phyloP scores from a whole-genome alignment of 2,888 invertebrate species.

The Cantharis lateralis region DNA sequence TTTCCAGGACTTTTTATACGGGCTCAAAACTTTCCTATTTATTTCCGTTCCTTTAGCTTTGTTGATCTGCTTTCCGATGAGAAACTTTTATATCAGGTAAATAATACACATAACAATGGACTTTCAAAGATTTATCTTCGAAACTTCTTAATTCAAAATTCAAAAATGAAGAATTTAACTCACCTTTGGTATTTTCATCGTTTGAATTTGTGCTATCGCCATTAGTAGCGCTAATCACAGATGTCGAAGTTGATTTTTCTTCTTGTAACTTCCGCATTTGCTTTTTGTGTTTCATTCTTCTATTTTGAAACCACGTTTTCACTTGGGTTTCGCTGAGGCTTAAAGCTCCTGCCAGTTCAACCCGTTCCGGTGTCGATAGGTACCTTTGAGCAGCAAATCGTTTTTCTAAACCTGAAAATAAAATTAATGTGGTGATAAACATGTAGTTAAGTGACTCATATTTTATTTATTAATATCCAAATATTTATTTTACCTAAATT shows the following conservation, averaged over 20 bases:
- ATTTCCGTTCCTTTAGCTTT: too few relatives aligned
- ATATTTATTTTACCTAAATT: too few relatives aligned
- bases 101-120: too few relatives aligned
- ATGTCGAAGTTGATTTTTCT: conserved; percentile 44
- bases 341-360: conserved; percentile 90
- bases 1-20: too few relatives aligned
- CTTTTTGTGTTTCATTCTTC: conserved; percentile 96
- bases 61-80: too few relatives aligned
- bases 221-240: background rate
- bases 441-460: too few relatives aligned
- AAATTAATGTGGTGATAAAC: too few relatives aligned
- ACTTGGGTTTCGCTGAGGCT: conserved; percentile 93
- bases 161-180: background rate
- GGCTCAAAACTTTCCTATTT: too few relatives aligned
- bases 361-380: conserved; percentile 93
- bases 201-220: conserved; percentile 3
- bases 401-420: conserved; percentile 79
- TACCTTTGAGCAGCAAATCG: conserved; percentile 94
- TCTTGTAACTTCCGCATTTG: conserved; percentile 76
- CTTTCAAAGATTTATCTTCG: too few relatives aligned
- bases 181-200: conserved; percentile 15
- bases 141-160: too few relatives aligned
- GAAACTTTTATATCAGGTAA: too few relatives aligned
- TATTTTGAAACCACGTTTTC: conserved; percentile 98
- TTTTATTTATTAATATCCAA: too few relatives aligned